These are phyloP conservation scores for Sebastes flavidus DNA, from an alignment of 2,797 vertebrate species.

Conservation along the genomic window DNA sequence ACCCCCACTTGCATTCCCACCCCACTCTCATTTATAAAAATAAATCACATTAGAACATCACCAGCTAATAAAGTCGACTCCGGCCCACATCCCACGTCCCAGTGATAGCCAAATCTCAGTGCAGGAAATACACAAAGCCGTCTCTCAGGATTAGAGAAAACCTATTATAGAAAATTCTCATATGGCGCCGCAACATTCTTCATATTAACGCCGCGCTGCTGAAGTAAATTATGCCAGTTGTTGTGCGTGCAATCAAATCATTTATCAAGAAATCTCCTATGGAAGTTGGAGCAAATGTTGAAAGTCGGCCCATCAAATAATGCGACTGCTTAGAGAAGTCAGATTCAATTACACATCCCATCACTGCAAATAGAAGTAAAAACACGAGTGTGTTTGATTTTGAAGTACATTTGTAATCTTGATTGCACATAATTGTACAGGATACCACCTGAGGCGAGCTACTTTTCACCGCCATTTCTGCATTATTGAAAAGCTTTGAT, in stretches of 20 bases:
- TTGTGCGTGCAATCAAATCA: conserved; percentile 66
- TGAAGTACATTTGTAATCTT: conserved; percentile 74
- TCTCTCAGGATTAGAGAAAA: conserved; percentile 73
- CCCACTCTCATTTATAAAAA: conserved; percentile 82
- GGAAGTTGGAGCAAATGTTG: conserved; percentile 59
- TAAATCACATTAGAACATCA: conserved; percentile 84
- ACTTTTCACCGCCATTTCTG: conserved; percentile 56
- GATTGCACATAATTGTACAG: conserved; percentile 80
- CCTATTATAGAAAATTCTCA: conserved; percentile 75
- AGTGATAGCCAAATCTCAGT: conserved; percentile 71
- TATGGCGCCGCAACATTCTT: conserved; percentile 67
- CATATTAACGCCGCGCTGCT: conserved; percentile 64
- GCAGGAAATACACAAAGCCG: conserved; percentile 76
- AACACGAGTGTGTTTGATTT: conserved; percentile 67
- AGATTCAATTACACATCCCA: conserved; percentile 69
- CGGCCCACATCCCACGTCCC: conserved; percentile 71
- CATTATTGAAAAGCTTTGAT: conserved; percentile 70
- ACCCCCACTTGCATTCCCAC: conserved; percentile 72
- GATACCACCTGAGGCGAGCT: conserved; percentile 72
- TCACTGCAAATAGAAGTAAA: conserved; percentile 63
- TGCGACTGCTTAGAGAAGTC: conserved; percentile 58
- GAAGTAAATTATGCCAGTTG: conserved; percentile 69
- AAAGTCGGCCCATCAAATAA: conserved; percentile 63
- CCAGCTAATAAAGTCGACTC: conserved; percentile 79
- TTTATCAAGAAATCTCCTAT: conserved; percentile 61